Base-by-base conservation (phyloP, 1,140 invertebrate genomes). In the Colletes gigas region DNA sequence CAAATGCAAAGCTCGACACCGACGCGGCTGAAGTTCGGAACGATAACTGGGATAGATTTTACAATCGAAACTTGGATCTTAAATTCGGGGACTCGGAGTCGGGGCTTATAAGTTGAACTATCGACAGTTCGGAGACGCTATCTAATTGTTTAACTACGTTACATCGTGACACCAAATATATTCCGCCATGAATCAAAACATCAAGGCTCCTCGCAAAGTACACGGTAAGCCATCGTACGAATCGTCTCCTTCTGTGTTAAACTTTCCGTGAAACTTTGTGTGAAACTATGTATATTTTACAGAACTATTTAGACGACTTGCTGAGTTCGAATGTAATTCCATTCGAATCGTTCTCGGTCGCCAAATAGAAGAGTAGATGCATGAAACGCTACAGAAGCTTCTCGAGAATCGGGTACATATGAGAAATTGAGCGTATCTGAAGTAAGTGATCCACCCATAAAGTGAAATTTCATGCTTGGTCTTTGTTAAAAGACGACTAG, bases 251-350 rank as follows among this genome's bases (percentile, higher is more conserved):
- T 47, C 52, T 19, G 12, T 30, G 83, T 60, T 74, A 60, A 83
- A 78, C 15, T 76, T 70, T 60, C 30, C 39, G 62, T 67, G 44
- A 17, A 83, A 84, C 73, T 83, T 74, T 39, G 44, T 19, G 44
- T 55, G 66, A 19, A 70, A 70, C 82, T 71, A 73, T 63, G 57
- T 71, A 71, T 69, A 69, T 75, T 80, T 59, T 80, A 73, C 47
- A 12, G 63, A 73, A 83, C 70, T 84, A 83, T 80, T 47, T 54
- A 71, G 60, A 66, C 68, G 84, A 71, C 44, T 41, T 62, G 0
- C 47, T 2, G 15, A 60, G 39, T 59, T 59, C 47, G 4, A 17
- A 30, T 75, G 30, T 21, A 67, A 54, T 21, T 41, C 30, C 19
- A 15, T 67, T 19, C 1, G 7, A 55, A 57, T 52, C 30, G 30